phyloP scores from a whole-genome alignment of 2,113 vertebrate genomes.

The Vombatus ursinus region DNA sequence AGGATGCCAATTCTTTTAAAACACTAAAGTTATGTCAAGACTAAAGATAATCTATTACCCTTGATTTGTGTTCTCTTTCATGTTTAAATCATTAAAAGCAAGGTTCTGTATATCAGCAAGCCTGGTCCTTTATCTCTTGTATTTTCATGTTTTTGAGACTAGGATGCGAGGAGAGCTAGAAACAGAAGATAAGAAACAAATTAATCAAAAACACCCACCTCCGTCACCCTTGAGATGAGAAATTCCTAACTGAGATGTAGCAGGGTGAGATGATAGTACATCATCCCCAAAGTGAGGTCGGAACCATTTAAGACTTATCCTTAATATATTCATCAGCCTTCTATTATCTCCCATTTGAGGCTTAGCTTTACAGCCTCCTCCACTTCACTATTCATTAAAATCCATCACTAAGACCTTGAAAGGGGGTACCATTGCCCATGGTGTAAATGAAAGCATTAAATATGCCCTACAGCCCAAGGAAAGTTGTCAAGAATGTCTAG shows the following conservation, averaged over 20 bases:
- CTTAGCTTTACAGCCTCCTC: constrained; percentile 38
- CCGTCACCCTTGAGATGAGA: constrained; percentile 55
- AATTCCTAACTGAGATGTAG: constrained; percentile 43
- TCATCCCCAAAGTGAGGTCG: constrained; percentile 31
- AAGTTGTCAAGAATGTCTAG: constrained; percentile 62
- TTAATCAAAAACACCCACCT: constrained; percentile 53
- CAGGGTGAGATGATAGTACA: constrained; percentile 35
- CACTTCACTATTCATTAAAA: constrained; percentile 64
- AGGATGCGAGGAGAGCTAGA: constrained; percentile 32
- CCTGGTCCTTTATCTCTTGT: neutral
- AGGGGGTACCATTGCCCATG: constrained; percentile 44
- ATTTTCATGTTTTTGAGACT: constrained; percentile 50
- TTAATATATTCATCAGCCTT: constrained; percentile 58
- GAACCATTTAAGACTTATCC: neutral
- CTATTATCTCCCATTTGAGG: constrained; percentile 57
- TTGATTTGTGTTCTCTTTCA: neutral
- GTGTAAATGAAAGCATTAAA: constrained; percentile 70
- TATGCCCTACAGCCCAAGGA: constrained; percentile 65
- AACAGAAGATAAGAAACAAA: constrained; percentile 35
- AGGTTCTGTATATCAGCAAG: constrained; percentile 12
- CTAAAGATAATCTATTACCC: neutral
- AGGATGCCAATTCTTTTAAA: constrained; percentile 14
- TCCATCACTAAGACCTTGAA: constrained; percentile 71
- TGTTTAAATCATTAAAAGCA: constrained; percentile 17
- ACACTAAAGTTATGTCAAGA: neutral